These are phyloP conservation scores for Tinea pellionella DNA, from an alignment of 2,888 invertebrate species.

Conservation along the genomic window DNA sequence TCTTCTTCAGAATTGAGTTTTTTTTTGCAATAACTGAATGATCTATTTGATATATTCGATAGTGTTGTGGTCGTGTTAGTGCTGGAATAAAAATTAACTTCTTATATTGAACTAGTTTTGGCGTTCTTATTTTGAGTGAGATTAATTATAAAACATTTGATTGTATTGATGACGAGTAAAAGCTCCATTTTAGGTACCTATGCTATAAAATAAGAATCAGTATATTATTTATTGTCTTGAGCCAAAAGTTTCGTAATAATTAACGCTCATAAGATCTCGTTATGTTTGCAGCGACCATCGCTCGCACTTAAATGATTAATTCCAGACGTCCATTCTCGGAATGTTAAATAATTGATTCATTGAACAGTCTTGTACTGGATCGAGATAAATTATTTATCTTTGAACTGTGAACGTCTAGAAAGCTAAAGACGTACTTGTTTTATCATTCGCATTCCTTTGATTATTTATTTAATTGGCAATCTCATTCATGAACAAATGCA, in stretches of 20 bases:
- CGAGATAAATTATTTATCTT: slow-evolving; percentile 25
- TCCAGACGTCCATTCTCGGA: slow-evolving; percentile 7
- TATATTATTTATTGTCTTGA: not conserved
- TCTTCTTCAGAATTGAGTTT: slow-evolving; percentile 19
- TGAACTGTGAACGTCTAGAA: slow-evolving; percentile 14
- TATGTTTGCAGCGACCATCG: slow-evolving; percentile 20
- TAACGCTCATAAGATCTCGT: not conserved
- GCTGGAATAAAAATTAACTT: not conserved
- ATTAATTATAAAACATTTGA: not conserved
- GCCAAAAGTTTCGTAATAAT: not conserved
- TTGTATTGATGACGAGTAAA: not conserved
- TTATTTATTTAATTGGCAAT: not conserved
- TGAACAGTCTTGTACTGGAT: slow-evolving; percentile 28
- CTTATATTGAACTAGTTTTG: not conserved
- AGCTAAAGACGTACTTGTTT: not conserved
- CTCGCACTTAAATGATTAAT: slow-evolving; percentile 18
- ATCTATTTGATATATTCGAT: not conserved
- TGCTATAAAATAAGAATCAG: not conserved
- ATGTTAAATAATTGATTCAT: slow-evolving; percentile 36
- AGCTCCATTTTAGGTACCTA: not conserved
- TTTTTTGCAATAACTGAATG: slow-evolving; percentile 20
- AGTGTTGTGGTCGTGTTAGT: slow-evolving; percentile 3
- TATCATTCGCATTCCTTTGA: not conserved
- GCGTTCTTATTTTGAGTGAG: not conserved
- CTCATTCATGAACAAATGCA: not conserved